A percentile compares a stretch with the other conserved stretches of the same genome.
phyloP scores from a whole-genome alignment of 1,140 invertebrate genomes.

The Zaprionus gabonicus region DNA sequence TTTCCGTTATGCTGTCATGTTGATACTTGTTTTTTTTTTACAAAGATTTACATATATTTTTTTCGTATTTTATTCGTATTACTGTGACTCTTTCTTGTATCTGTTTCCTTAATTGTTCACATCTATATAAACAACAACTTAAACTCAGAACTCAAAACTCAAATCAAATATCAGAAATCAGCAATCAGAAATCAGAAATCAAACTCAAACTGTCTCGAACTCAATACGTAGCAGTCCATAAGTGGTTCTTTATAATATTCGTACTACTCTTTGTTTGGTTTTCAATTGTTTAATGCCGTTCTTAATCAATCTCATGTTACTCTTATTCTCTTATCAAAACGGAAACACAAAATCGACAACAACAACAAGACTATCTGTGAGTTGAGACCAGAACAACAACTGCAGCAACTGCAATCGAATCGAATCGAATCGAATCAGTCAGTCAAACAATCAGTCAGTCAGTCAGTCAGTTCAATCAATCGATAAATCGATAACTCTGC shows the following conservation, averaged over 20 bases:
- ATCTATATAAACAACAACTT: slow-evolving; percentile 22
- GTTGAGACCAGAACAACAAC: slow-evolving; percentile 38
- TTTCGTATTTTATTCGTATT: slow-evolving; percentile 4
- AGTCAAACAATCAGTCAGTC: slow-evolving; percentile 17
- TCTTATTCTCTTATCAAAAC: slow-evolving; percentile 31
- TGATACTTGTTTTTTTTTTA: slow-evolving; percentile 27
- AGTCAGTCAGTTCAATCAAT: slow-evolving; percentile 11
- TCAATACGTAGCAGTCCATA: slow-evolving; percentile 42
- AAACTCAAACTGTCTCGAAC: slow-evolving; percentile 16
- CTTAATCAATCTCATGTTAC: slow-evolving; percentile 39
- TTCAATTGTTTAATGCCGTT: slow-evolving; percentile 50
- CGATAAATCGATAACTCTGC: background rate
- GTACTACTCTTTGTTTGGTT: slow-evolving; percentile 51
- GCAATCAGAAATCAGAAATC: too few relatives aligned
- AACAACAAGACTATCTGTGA: slow-evolving; percentile 31
- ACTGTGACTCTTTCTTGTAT: slow-evolving; percentile 48
- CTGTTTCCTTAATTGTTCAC: slow-evolving; percentile 52
- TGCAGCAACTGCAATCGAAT: slow-evolving; percentile 21
- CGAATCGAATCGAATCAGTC: slow-evolving; percentile 3
- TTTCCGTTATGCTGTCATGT: slow-evolving; percentile 38
- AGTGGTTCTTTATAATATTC: slow-evolving; percentile 42
- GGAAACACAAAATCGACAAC: slow-evolving; percentile 47
- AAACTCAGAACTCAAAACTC: slow-evolving; percentile 17
- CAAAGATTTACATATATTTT: slow-evolving; percentile 22
- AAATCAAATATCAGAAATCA: background rate